Percentiles rank a stretch among this genome's conserved stretches.
These are phyloP conservation scores for Orchestia grillus DNA, from an alignment of 1,140 invertebrate genomes.

Conservation along the genomic window DNA sequence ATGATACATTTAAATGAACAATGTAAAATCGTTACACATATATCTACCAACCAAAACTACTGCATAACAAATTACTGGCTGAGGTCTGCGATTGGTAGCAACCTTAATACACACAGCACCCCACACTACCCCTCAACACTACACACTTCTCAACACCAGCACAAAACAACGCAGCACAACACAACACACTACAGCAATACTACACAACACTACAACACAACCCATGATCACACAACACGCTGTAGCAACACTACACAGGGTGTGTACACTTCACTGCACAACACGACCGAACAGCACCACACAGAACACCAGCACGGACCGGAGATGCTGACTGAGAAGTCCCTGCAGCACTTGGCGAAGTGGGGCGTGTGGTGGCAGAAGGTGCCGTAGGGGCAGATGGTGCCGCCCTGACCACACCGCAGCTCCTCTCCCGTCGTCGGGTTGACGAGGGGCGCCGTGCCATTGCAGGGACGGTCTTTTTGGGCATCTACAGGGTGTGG, in stretches of 20 bases:
- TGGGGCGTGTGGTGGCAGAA: conserved; percentile 86
- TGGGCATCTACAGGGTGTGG: conserved; percentile 59
- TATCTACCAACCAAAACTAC: too few relatives aligned
- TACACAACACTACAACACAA: too few relatives aligned
- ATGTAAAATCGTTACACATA: too few relatives aligned
- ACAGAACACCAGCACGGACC: conserved; percentile 48
- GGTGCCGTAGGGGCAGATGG: conserved; percentile 84
- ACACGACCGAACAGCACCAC: too few relatives aligned
- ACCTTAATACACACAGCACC: too few relatives aligned
- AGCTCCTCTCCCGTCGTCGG: conserved; percentile 81
- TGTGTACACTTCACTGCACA: not conserved
- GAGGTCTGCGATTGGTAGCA: too few relatives aligned
- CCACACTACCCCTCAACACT: too few relatives aligned
- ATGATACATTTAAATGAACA: too few relatives aligned
- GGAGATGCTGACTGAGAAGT: conserved; percentile 63
- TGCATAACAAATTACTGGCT: too few relatives aligned
- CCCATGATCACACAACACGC: not conserved
- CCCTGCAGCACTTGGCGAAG: conserved; percentile 82
- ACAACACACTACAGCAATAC: too few relatives aligned
- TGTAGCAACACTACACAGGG: not conserved
- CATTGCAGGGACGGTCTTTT: conserved; percentile 79
- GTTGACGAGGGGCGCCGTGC: conserved; percentile 82
- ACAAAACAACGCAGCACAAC: too few relatives aligned
- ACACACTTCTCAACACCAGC: too few relatives aligned
- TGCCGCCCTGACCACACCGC: conserved; percentile 83